Conservation (phyloP, 35 echinoderm and acorn worm genomes). For the Amphiura filiformis region DNA sequence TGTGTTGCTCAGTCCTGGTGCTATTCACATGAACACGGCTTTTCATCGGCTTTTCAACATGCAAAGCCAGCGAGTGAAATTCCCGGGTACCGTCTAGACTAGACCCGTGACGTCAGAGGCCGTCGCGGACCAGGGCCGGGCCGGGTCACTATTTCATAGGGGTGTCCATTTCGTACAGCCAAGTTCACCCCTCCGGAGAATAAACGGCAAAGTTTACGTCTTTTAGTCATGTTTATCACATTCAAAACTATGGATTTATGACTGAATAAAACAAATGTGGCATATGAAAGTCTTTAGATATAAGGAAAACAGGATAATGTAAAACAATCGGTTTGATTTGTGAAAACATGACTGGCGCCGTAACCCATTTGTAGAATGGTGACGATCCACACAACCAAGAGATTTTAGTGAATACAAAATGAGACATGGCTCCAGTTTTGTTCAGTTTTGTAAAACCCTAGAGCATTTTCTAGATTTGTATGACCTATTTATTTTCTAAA, state of each 20-base stretch:
- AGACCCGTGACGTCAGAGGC: conserved; percentile 59
- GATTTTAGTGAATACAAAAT: neutral
- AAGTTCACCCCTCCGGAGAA: conserved; percentile 1
- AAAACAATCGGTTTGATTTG: neutral
- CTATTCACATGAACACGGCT: neutral
- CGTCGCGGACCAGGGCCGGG: conserved; percentile 55
- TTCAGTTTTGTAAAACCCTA: neutral
- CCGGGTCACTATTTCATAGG: conserved; percentile 32
- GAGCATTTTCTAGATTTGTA: neutral
- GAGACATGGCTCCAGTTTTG: neutral
- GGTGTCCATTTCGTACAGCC: neutral
- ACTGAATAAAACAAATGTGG: too few species aligned
- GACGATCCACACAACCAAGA: neutral
- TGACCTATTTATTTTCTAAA: too few species aligned
- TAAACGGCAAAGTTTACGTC: neutral
- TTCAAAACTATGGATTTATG: conserved; percentile 11
- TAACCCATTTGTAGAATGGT: neutral
- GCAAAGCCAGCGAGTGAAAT: neutral
- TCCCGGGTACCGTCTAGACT: conserved; percentile 51
- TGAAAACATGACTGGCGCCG: neutral
- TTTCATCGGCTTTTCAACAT: conserved; percentile 11
- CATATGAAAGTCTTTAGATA: too few species aligned
- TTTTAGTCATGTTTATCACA: neutral
- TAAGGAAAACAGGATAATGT: too few species aligned
- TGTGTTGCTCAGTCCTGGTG: neutral